Evolutionary conservation across 1,140 invertebrate genomes (phyloP).

Genomic region (Luehdorfia chinensis): DNA sequence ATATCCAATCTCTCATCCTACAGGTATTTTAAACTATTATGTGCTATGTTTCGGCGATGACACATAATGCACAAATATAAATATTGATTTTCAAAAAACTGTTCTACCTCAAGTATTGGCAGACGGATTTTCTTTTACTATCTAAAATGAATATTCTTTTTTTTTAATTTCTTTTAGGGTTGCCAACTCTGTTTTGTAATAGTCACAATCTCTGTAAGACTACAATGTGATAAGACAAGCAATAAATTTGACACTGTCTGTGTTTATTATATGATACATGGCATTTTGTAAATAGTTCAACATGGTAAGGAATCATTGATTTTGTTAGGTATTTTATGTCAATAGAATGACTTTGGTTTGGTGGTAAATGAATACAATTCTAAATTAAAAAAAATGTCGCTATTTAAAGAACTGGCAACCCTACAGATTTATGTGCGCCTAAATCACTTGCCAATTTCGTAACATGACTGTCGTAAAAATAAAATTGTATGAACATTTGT

Average conservation of each 20-base stretch:
- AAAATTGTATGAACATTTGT: no score
- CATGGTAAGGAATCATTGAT: not conserved
- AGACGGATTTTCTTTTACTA: constrained; percentile 40
- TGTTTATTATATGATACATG: not conserved
- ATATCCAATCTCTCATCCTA: no score
- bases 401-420: constrained; percentile 1
- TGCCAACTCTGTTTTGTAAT: constrained; percentile 2
- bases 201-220: constrained; percentile 4
- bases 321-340: not conserved
- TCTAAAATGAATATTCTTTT: no score
- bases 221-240: constrained; percentile 7
- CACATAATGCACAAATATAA: constrained; percentile 6
- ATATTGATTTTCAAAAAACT: constrained; percentile 23
- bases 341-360: no score
- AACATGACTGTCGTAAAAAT: no score
- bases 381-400: no score
- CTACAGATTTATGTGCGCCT: not conserved
- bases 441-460: constrained; percentile 2
- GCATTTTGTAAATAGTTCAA: not conserved
- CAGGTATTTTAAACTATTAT: no score
- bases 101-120: constrained; percentile 63
- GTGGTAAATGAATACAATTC: no score
- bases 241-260: constrained; percentile 5
- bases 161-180: constrained; percentile 5
- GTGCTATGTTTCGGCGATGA: no score